phyloP scores from a whole-genome alignment of 1,140 invertebrate species.

The Anastatus disparis region DNA sequence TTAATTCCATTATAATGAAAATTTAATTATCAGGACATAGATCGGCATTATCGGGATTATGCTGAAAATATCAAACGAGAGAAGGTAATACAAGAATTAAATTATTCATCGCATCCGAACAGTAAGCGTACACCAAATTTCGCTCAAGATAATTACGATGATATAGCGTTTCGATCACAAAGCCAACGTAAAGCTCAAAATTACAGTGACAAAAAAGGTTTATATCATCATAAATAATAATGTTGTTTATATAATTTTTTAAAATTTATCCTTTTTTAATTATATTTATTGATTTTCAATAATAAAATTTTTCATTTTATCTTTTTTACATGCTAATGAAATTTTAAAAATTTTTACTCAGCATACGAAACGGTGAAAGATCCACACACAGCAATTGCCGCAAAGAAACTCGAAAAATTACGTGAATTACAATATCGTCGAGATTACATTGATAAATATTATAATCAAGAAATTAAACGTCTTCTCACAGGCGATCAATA shows the following conservation, averaged over 20 bases:
- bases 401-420: slow-evolving; percentile 41
- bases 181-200: not conserved
- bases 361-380: not conserved
- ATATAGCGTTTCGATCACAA: not conserved
- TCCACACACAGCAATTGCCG: slow-evolving; percentile 27
- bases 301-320: not conserved
- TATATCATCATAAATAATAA: not conserved
- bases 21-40: slow-evolving; percentile 2
- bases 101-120: not conserved
- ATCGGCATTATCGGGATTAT: not conserved
- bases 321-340: not conserved
- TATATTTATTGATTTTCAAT: not conserved
- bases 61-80: not conserved
- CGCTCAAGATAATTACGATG: not conserved
- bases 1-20: no score
- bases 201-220: slow-evolving; percentile 10
- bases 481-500: slow-evolving; percentile 40
- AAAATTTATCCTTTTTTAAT: not conserved
- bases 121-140: not conserved
- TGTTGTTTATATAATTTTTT: not conserved
- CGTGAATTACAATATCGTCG: slow-evolving; percentile 44
- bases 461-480: slow-evolving; percentile 43
- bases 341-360: not conserved
- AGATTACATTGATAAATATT: slow-evolving; percentile 46
- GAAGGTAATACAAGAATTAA: not conserved